Conservation (phyloP, 2,113 vertebrate genomes). For the Uria lomvia region DNA sequence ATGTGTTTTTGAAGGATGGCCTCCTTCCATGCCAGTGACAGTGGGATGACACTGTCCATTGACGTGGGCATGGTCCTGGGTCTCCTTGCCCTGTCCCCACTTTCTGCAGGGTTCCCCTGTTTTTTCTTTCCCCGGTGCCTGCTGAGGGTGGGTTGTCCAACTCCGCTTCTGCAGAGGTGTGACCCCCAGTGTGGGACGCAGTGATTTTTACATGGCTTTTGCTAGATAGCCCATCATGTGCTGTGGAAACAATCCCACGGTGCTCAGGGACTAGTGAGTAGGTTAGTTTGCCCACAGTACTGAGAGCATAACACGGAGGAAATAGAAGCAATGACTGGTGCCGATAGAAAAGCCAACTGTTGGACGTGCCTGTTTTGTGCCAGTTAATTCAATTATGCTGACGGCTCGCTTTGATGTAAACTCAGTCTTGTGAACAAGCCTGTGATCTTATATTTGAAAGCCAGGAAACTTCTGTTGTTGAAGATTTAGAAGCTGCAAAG, state of each 20-base stretch:
- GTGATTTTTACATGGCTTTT: background rate
- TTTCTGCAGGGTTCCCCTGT: background rate
- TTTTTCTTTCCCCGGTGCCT: background rate
- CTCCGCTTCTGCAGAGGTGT: background rate
- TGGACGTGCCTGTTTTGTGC: background rate
- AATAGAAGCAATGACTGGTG: background rate
- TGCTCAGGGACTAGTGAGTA: background rate
- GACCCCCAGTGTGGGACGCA: background rate
- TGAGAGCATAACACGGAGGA: background rate
- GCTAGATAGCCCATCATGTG: background rate
- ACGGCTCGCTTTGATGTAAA: background rate
- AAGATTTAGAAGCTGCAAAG: background rate
- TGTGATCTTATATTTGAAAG: background rate
- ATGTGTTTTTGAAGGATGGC: background rate
- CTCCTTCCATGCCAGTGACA: accelerated
- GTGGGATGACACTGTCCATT: background rate
- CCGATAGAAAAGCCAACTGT: background rate
- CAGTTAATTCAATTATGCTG: background rate
- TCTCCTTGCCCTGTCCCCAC: accelerated
- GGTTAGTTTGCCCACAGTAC: background rate
- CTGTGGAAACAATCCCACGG: background rate
- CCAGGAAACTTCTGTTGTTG: background rate
- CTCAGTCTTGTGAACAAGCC: background rate
- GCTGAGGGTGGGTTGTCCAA: background rate
- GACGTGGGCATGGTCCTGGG: background rate